These are phyloP conservation scores for Caradrina clavipalpis DNA, from an alignment of 2,888 invertebrate species.

Conservation along the genomic window DNA sequence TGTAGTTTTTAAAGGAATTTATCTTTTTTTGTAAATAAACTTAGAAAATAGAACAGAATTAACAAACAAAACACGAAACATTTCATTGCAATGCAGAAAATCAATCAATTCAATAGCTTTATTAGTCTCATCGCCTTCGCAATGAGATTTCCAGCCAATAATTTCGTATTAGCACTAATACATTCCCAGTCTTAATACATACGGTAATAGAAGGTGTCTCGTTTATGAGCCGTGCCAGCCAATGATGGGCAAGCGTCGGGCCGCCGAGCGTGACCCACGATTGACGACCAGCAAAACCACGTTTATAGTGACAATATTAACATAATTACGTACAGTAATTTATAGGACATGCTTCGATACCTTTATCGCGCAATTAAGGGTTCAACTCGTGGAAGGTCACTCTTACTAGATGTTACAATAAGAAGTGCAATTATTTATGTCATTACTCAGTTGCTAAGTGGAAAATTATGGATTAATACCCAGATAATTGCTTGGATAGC, in stretches of 20 bases:
- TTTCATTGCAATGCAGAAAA: constrained; percentile 2
- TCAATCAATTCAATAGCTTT: constrained; percentile 32
- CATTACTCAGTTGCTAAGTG: constrained; percentile 59
- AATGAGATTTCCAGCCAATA: constrained; percentile 34
- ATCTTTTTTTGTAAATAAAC: too few species aligned
- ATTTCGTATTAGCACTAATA: constrained; percentile 42
- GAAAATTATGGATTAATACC: constrained; percentile 57
- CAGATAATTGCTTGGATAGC: constrained; percentile 31
- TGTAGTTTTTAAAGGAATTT: too few species aligned
- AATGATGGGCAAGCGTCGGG: constrained; percentile 59
- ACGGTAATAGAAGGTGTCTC: constrained; percentile 73
- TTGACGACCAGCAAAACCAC: constrained; percentile 63
- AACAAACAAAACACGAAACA: constrained; percentile 1
- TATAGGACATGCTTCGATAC: constrained; percentile 60
- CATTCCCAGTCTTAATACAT: constrained; percentile 64
- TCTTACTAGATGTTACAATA: constrained; percentile 18
- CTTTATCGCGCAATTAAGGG: constrained; percentile 56
- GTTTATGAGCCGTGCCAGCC: constrained; percentile 73
- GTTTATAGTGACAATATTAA: constrained; percentile 61
- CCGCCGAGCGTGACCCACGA: constrained; percentile 67
- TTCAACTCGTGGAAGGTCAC: constrained; percentile 56
- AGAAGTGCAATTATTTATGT: constrained; percentile 58
- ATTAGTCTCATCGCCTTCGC: constrained; percentile 14
- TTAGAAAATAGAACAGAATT: too few species aligned
- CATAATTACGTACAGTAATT: constrained; percentile 62